These are phyloP conservation scores for Hystrix cristata DNA, from an alignment of 2,113 vertebrate genomes.

Conservation along the genomic window DNA sequence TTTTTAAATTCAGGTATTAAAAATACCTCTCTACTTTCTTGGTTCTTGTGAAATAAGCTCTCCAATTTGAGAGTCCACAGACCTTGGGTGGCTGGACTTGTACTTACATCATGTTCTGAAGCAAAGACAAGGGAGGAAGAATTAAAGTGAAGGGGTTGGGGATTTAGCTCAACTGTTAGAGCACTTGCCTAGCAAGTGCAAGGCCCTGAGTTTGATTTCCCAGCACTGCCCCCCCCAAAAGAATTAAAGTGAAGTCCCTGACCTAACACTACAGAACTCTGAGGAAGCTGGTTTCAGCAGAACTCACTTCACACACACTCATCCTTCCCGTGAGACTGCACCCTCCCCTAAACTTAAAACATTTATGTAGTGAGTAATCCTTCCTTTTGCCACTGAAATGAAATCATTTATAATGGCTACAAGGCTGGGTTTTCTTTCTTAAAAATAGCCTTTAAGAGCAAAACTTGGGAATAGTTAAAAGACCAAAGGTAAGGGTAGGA, in stretches of 20 bases:
- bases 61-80: neutral
- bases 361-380: slow-evolving; percentile 63
- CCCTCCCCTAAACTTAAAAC: slow-evolving; percentile 28
- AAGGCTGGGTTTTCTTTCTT: slow-evolving; percentile 1
- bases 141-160: neutral
- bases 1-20: neutral
- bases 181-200: too few relatives aligned
- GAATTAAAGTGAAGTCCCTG: neutral
- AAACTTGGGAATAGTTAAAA: neutral
- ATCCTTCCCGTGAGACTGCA: neutral
- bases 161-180: too few relatives aligned
- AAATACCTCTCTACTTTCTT: neutral
- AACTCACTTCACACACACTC: neutral
- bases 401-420: slow-evolving; percentile 30
- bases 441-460: slow-evolving; percentile 31
- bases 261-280: neutral
- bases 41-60: neutral
- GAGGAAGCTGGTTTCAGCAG: neutral
- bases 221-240: neutral
- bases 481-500: neutral
- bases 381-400: slow-evolving; percentile 28
- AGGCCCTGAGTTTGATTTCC: too few relatives aligned
- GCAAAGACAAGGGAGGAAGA: neutral
- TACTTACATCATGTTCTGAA: neutral
- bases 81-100: neutral